These are phyloP conservation scores for Sebastes nivosus DNA, from an alignment of 2,797 vertebrate species.

Conservation along the genomic window DNA sequence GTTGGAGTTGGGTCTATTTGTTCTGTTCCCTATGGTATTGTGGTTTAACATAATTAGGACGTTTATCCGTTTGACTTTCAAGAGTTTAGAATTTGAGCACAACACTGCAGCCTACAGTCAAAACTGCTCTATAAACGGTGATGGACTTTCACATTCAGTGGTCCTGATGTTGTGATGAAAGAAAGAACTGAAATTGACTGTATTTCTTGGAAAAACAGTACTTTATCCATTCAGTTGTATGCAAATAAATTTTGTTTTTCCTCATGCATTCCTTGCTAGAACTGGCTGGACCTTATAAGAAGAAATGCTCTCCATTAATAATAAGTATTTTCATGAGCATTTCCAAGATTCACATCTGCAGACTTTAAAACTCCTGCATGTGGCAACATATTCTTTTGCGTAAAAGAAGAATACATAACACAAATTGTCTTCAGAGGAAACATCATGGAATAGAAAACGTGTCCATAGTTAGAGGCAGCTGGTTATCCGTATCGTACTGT, in stretches of 20 bases:
- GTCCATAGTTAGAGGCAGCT: not conserved
- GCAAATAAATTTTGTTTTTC: not conserved
- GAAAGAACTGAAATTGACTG: not conserved
- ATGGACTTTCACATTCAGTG: not conserved
- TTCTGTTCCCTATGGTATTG: not conserved
- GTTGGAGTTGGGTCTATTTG: not conserved
- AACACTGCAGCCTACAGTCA: too few species aligned
- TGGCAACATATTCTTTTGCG: not conserved
- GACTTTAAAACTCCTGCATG: not conserved
- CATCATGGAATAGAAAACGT: not conserved
- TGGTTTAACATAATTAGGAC: not conserved
- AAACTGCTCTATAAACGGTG: not conserved
- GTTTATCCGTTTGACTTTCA: not conserved
- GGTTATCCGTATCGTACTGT: not conserved
- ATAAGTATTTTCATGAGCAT: not conserved
- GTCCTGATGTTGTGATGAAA: not conserved
- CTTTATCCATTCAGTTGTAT: not conserved
- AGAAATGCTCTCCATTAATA: not conserved
- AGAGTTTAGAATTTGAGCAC: too few species aligned
- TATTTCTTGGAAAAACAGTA: not conserved
- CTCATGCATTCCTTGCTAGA: not conserved
- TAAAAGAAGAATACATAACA: not conserved
- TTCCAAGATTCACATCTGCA: not conserved
- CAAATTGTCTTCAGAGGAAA: not conserved
- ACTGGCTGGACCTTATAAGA: not conserved